These are phyloP conservation scores for Amphipoea oculea DNA, from an alignment of 2,888 invertebrate genomes.

Conservation along the genomic window DNA sequence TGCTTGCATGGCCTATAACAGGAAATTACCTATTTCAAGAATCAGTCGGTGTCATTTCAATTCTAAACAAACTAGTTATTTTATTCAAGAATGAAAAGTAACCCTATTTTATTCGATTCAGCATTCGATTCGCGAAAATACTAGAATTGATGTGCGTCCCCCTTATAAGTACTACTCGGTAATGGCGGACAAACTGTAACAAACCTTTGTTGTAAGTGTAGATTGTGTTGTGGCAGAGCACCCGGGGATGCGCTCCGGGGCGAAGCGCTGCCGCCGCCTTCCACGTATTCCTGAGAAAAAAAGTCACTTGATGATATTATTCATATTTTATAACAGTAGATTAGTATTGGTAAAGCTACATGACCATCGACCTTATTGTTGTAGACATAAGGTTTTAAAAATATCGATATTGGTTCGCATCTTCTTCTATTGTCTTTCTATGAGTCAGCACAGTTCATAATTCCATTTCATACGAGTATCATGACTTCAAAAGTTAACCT, in stretches of 20 bases:
- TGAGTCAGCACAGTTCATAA: too few relatives aligned
- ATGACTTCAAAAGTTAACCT: too few relatives aligned
- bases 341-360: too few relatives aligned
- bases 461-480: too few relatives aligned
- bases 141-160: background rate
- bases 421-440: too few relatives aligned
- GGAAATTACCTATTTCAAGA: background rate
- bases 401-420: too few relatives aligned
- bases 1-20: background rate
- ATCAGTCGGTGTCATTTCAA: background rate
- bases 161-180: background rate
- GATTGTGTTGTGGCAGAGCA: slow-evolving; percentile 85
- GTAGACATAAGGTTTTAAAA: too few relatives aligned
- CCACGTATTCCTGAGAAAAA: slow-evolving; percentile 83
- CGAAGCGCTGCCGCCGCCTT: slow-evolving; percentile 87
- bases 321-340: too few relatives aligned
- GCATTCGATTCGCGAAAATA: background rate
- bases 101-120: too few relatives aligned
- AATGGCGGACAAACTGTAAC: background rate
- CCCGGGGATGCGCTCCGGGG: slow-evolving; percentile 87
- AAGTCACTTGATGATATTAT: background rate
- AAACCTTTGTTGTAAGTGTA: slow-evolving; percentile 85
- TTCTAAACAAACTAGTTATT: background rate
- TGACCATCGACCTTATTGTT: too few relatives aligned
- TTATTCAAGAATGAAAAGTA: background rate